Evolutionary conservation across 2,113 vertebrate genomes (phyloP).

Genomic region (Hippocampus barbouri): DNA sequence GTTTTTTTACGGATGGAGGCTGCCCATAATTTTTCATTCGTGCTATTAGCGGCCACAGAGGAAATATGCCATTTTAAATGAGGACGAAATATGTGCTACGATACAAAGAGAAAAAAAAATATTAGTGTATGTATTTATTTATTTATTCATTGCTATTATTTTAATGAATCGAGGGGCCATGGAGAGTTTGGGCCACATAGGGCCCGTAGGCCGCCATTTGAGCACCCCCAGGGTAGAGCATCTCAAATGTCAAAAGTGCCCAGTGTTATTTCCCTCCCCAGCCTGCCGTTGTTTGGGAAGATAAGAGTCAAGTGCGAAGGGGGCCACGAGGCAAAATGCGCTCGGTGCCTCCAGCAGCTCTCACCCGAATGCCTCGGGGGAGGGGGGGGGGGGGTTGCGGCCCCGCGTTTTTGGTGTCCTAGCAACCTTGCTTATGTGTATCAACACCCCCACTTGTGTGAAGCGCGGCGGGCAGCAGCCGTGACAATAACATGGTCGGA

Average conservation of each 20-base stretch:
- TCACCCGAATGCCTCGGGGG: constrained; percentile 23
- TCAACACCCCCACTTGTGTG: constrained; percentile 42
- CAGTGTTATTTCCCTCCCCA: constrained; percentile 3
- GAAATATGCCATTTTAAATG: no score
- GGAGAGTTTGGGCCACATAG: background rate
- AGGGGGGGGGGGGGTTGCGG: constrained; percentile 19
- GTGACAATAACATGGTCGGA: constrained; percentile 56
- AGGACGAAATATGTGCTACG: no score
- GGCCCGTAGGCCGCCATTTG: no score
- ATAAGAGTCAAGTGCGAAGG: constrained; percentile 15
- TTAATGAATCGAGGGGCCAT: no score
- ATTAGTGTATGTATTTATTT: no score
- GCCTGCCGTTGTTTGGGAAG: constrained; percentile 12
- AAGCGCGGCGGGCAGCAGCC: constrained; percentile 21
- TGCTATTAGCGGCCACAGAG: no score
- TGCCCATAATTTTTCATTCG: no score
- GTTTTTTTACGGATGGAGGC: background rate
- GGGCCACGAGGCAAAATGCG: constrained; percentile 12
- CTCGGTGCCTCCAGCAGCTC: constrained; percentile 14
- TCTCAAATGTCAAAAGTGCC: constrained; percentile 6
- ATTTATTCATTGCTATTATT: no score
- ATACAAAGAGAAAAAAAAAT: no score
- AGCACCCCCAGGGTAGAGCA: background rate
- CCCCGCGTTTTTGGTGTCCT: constrained; percentile 50
- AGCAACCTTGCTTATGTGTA: constrained; percentile 60